Base-by-base conservation (phyloP, 2,888 invertebrate genomes). In the Dicranocentrus wangi region DNA sequence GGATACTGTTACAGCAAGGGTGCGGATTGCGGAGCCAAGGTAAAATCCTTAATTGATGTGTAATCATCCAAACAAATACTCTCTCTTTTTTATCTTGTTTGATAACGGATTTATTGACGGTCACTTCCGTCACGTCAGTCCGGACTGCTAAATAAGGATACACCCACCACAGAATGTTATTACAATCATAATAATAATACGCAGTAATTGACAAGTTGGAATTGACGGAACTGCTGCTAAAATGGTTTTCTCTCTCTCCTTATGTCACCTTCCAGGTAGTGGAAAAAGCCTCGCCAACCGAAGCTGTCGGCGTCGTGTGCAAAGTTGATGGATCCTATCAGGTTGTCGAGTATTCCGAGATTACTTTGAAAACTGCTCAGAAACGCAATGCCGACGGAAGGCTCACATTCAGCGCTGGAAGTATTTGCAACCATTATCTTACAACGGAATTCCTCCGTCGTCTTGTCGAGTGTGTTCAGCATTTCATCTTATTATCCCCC, bases 401-500 rank as follows among this genome's bases (percentile, higher is more conserved):
- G 68, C 91, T 99, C 0, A 92, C 94, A 0, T 99, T 97, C 88
- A 95, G 93, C 77, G 97, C 98, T 0, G 99, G 98, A 0, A 99
- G 97, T 88, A 99, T 99, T 84, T 99, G 99, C 89, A 99, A 99
- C 89, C 99, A 99, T 88, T 98, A 96, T 88, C 99, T 99, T 89
- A 94, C 95, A 0, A 90, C 94, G 0, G 92, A 94, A 76, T 99
- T 99, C 89, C 90, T 99, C 2, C 90, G 92, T 32, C 91, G 92
- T 87, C 92, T 98, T 60, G 93, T 93, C 43, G 88, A 90, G 91
- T 91, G 89, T 43, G 53, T 60, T 2, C 7, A 27, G 1, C 2
- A 13, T 55, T 47, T 19, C 39, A 43, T 47, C 39, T 23, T 0
- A 21, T 7, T 60, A 60, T 13, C 25, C 15, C 39, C 13, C 5